A percentile compares a stretch with the other conserved stretches of the same genome.
Conservation (phyloP, 1,140 invertebrate species). For the Nylanderia fulva region DNA sequence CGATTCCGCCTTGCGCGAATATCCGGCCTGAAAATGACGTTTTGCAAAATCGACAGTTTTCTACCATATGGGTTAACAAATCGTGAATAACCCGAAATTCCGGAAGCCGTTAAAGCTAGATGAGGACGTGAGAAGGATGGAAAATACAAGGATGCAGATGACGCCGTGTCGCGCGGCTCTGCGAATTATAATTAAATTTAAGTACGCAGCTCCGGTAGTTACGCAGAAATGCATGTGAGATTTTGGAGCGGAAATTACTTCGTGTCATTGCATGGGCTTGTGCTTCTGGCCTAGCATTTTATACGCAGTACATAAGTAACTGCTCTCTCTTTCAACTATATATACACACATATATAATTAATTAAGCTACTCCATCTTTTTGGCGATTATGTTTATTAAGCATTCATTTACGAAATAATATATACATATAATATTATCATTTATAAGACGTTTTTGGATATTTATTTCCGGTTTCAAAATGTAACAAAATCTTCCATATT, state of each 20-base stretch:
- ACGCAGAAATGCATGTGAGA: constrained; percentile 72
- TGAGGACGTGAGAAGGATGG: constrained; percentile 30
- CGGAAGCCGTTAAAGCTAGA: constrained; percentile 40
- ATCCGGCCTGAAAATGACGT: constrained; percentile 44
- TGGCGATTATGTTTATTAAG: constrained; percentile 9
- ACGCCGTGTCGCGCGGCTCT: constrained; percentile 66
- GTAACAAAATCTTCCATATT: neutral
- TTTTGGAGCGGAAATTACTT: constrained; percentile 73
- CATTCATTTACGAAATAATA: too few relatives aligned
- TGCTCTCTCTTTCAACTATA: neutral
- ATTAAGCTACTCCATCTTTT: constrained; percentile 13
- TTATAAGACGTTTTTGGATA: neutral
- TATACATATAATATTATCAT: too few relatives aligned
- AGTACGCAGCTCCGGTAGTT: constrained; percentile 77
- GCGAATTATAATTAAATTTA: constrained; percentile 80
- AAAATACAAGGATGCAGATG: constrained; percentile 69
- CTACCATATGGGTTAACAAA: constrained; percentile 49
- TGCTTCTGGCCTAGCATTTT: constrained; percentile 27
- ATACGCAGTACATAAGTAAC: constrained; percentile 53
- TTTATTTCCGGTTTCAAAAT: neutral
- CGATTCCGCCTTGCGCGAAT: constrained; percentile 11
- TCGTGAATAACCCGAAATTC: constrained; percentile 24
- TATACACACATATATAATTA: constrained; percentile 7
- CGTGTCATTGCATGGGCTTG: constrained; percentile 52
- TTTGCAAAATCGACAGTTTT: constrained; percentile 56